phyloP scores from a whole-genome alignment of 2,113 vertebrate genomes.

The Seriola quinqueradiata region DNA sequence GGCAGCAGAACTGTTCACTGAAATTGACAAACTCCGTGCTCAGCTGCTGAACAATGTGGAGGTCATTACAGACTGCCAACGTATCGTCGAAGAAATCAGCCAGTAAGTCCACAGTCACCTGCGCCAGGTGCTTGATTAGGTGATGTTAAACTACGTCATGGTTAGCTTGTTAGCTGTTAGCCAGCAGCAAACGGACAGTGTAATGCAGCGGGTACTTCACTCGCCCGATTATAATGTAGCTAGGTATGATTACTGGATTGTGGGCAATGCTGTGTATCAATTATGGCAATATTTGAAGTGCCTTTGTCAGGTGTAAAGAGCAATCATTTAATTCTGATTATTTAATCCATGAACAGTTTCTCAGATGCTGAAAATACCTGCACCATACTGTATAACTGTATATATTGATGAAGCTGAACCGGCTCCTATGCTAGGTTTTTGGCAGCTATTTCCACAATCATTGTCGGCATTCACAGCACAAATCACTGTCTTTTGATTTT shows the following conservation, averaged over 20 bases:
- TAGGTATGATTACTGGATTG: not conserved
- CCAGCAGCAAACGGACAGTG: not conserved
- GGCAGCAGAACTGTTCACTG: slow-evolving; percentile 45
- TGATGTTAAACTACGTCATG: not conserved
- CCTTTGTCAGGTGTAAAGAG: not conserved
- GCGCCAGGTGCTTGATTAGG: not conserved
- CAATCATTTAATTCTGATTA: not conserved
- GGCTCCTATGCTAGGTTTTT: not conserved
- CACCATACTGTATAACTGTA: not conserved
- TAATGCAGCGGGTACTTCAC: not conserved
- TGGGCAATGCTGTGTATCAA: not conserved
- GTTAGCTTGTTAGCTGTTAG: not conserved
- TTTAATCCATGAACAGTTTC: not conserved
- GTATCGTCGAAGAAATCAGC: slow-evolving; percentile 36
- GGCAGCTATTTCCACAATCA: not conserved
- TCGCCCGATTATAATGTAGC: not conserved
- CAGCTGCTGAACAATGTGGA: slow-evolving; percentile 41
- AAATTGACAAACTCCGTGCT: slow-evolving; percentile 70
- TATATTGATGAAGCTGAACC: not conserved
- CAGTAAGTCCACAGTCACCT: slow-evolving; percentile 56
- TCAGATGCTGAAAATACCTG: too few relatives aligned
- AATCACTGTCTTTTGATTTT: not conserved
- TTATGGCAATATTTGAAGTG: not conserved
- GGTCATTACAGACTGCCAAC: not conserved
- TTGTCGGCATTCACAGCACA: not conserved